Percentiles rank a stretch among this genome's conserved stretches.
Evolutionary conservation across 2,113 vertebrate genomes (phyloP).

Genomic region (Rallus limicola): DNA sequence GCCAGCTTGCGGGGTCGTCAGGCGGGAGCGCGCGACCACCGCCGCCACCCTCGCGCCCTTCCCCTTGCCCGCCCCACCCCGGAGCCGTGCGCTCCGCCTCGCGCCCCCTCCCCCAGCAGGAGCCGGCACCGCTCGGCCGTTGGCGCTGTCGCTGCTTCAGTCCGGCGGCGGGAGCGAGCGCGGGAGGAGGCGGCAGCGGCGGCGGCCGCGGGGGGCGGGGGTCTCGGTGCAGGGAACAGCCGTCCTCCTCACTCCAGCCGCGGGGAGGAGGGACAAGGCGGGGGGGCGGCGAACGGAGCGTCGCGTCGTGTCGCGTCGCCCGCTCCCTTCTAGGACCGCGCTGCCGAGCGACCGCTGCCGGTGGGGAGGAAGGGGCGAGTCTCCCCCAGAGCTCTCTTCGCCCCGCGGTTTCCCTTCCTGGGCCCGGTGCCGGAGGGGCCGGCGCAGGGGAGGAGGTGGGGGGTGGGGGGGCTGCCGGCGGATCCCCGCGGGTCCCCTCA

Average conservation of each 20-base stretch:
- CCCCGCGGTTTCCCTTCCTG: background rate
- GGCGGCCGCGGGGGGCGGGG: background rate
- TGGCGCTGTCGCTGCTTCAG: background rate
- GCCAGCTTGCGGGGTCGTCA: background rate
- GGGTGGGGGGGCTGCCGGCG: background rate
- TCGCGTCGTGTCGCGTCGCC: background rate
- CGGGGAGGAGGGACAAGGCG: background rate
- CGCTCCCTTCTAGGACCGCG: background rate
- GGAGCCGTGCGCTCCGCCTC: background rate
- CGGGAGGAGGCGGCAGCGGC: background rate
- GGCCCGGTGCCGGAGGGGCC: background rate
- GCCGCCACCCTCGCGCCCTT: background rate
- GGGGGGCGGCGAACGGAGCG: background rate
- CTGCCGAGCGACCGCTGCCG: background rate
- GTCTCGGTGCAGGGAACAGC: background rate
- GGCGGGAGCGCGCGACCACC: background rate
- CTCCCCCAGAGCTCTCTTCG: background rate
- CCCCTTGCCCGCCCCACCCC: background rate
- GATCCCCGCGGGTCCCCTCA: background rate
- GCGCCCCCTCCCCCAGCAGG: background rate
- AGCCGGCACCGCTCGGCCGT: background rate
- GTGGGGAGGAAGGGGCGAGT: background rate
- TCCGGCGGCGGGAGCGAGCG: background rate
- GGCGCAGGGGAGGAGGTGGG: too few relatives aligned
- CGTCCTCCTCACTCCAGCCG: background rate